These are phyloP conservation scores for Selenia dentaria DNA, from an alignment of 2,888 invertebrate genomes.

Conservation along the genomic window DNA sequence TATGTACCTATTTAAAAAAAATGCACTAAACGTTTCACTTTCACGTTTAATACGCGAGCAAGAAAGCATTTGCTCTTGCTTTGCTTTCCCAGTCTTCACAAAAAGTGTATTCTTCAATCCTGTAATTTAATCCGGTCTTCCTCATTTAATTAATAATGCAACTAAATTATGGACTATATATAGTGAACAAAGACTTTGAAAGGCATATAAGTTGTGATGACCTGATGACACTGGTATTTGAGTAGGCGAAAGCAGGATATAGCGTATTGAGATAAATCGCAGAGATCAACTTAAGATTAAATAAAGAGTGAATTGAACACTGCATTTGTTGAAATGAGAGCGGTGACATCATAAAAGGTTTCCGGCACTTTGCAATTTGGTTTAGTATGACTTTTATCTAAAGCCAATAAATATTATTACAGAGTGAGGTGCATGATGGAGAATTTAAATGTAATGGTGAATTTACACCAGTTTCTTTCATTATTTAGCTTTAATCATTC, in stretches of 20 bases:
- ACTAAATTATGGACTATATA: too few species aligned
- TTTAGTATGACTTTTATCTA: too few species aligned
- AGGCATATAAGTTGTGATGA: constrained; percentile 8
- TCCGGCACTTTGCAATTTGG: too few species aligned
- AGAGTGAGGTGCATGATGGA: too few species aligned
- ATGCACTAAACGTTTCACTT: constrained; percentile 11
- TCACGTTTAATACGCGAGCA: constrained; percentile 7
- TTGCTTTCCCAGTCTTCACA: constrained; percentile 2
- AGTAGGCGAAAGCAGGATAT: constrained; percentile 27
- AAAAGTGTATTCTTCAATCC: constrained; percentile 1
- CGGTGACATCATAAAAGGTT: constrained; percentile 25
- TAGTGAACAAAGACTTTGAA: too few species aligned
- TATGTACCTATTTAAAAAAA: too few species aligned
- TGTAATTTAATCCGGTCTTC: too few species aligned
- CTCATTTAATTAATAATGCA: too few species aligned
- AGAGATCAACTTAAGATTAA: constrained; percentile 29
- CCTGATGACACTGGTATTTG: constrained; percentile 15
- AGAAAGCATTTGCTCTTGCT: constrained; percentile 9
- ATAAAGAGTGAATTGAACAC: constrained; percentile 21
- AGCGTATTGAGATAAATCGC: constrained; percentile 32
- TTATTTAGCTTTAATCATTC: too few species aligned
- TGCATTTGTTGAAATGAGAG: constrained; percentile 27
- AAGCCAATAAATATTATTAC: too few species aligned
- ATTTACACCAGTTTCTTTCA: too few species aligned
- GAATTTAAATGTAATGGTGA: too few species aligned